Percentiles rank a stretch among this genome's conserved stretches.
Evolutionary conservation across 2,797 vertebrate genomes (phyloP).

Genomic region (Chiloscyllium punctatum): DNA sequence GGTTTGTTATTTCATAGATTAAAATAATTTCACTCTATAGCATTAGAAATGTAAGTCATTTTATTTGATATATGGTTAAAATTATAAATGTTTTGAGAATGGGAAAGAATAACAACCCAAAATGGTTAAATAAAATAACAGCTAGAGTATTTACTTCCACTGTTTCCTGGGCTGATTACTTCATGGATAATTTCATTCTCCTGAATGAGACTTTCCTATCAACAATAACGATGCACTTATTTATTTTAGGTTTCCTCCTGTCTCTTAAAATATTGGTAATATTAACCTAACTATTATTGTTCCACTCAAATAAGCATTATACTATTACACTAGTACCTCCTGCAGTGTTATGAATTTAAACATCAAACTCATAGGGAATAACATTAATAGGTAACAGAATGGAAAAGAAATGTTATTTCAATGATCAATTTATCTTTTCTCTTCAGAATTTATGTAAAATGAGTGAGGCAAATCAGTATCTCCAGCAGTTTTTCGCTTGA

Average conservation of each 20-base stretch:
- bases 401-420: not conserved
- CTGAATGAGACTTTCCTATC: not conserved
- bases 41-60: not conserved
- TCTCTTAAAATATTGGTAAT: conserved; percentile 17
- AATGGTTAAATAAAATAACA: not conserved
- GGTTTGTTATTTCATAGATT: not conserved
- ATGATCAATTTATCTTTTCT: not conserved
- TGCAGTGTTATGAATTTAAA: conserved; percentile 14
- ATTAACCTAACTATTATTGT: not conserved
- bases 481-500: not conserved
- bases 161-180: not conserved
- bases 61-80: not conserved
- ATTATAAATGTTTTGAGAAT: not conserved
- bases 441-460: not conserved
- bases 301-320: not conserved
- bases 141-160: not conserved
- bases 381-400: not conserved
- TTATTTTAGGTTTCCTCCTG: not conserved
- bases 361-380: not conserved
- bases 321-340: not conserved
- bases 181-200: not conserved
- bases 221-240: not conserved
- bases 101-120: not conserved
- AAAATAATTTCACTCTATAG: not conserved
- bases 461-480: not conserved